A percentile compares a stretch with the other conserved stretches of the same genome.
Conservation (phyloP, 2,888 invertebrate species). For the Gandaritis pyraliata region DNA sequence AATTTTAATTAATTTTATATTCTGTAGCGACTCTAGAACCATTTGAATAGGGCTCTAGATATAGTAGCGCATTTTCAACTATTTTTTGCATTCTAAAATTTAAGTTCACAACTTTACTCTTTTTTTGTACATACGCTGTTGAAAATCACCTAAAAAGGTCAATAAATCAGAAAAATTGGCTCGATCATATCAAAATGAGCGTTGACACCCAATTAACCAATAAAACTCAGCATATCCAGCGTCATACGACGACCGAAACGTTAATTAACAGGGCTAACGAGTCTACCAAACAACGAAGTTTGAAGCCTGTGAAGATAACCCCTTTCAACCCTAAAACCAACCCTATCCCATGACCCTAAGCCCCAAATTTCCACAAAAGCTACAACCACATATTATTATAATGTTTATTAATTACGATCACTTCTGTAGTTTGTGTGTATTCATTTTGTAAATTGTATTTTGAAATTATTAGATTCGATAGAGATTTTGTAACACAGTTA, state of each 20-base stretch:
- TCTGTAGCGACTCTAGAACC: too few relatives aligned
- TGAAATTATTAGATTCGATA: constrained; percentile 16
- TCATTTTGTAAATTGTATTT: constrained; percentile 34
- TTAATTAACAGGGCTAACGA: constrained; percentile 36
- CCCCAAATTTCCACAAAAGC: constrained; percentile 3
- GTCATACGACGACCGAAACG: constrained; percentile 19
- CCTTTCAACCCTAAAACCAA: constrained; percentile 9
- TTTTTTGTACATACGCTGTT: neutral
- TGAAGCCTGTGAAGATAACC: constrained; percentile 21
- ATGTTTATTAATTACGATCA: constrained; percentile 44
- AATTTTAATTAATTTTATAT: too few relatives aligned
- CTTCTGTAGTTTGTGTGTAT: constrained; percentile 44
- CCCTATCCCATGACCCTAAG: constrained; percentile 9
- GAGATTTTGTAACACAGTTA: constrained; percentile 3
- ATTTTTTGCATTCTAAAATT: too few relatives aligned
- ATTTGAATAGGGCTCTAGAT: too few relatives aligned
- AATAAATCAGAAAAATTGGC: neutral
- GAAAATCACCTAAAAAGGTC: neutral
- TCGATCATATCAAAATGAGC: constrained; percentile 2
- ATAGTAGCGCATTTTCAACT: too few relatives aligned
- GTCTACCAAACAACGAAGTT: constrained; percentile 31
- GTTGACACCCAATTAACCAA: constrained; percentile 30
- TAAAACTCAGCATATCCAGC: constrained; percentile 24
- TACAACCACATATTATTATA: constrained; percentile 5
- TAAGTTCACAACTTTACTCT: too few relatives aligned